These are phyloP conservation scores for Cordilura impudica DNA, from an alignment of 2,888 invertebrate species.

Conservation along the genomic window DNA sequence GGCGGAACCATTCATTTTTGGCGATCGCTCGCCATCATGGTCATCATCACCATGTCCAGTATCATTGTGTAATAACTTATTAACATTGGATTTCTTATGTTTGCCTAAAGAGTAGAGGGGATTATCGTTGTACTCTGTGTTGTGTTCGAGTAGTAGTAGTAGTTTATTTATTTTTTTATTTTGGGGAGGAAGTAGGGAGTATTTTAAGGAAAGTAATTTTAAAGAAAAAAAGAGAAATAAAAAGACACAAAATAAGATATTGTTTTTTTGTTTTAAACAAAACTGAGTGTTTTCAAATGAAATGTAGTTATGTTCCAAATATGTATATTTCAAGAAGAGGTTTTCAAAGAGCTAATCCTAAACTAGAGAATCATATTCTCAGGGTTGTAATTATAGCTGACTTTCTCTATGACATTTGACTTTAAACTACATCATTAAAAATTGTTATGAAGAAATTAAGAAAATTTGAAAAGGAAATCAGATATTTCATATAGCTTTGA, in stretches of 20 bases:
- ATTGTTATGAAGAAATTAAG: no score
- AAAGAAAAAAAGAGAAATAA: slow-evolving; percentile 56
- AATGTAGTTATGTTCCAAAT: slow-evolving; percentile 26
- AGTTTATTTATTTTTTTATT: slow-evolving; percentile 26
- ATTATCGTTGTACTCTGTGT: slow-evolving; percentile 76
- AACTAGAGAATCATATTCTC: no score
- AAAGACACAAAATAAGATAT: slow-evolving; percentile 52
- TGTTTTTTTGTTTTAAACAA: slow-evolving; percentile 24
- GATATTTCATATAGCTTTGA: no score
- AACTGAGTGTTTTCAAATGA: slow-evolving; percentile 20
- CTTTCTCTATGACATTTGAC: no score
- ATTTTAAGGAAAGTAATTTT: slow-evolving; percentile 38
- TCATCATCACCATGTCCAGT: slow-evolving; percentile 6
- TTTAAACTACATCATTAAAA: no score
- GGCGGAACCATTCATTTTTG: slow-evolving; percentile 39
- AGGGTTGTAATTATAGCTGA: no score
- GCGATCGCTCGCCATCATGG: not conserved
- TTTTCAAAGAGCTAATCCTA: no score
- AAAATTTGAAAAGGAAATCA: no score
- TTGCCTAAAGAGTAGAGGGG: slow-evolving; percentile 76
- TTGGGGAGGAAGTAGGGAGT: slow-evolving; percentile 41
- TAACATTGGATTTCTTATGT: slow-evolving; percentile 69
- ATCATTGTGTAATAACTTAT: slow-evolving; percentile 54
- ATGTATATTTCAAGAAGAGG: not conserved
- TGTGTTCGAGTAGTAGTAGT: slow-evolving; percentile 51